Percentiles rank a stretch among this genome's conserved stretches.
Conservation (phyloP, 2,888 invertebrate species). For the Gerosis bhagava region DNA sequence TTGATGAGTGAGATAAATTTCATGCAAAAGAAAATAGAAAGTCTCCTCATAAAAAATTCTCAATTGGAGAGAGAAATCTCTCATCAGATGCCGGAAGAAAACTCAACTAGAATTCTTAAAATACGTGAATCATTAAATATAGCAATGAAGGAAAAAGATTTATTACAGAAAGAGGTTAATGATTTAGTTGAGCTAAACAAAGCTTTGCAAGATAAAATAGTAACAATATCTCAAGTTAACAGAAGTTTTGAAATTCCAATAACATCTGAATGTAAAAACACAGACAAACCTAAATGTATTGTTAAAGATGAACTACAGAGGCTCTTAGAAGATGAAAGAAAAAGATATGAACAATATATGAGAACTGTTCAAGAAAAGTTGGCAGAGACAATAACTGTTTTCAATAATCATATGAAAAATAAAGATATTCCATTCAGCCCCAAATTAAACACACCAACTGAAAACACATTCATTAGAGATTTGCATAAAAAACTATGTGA, state of each 20-base stretch:
- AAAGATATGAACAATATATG: constrained; percentile 68
- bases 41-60: constrained; percentile 59
- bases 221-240: constrained; percentile 48
- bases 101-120: constrained; percentile 40
- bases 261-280: constrained; percentile 26
- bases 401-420: constrained; percentile 59
- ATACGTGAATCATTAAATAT: constrained; percentile 50
- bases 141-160: constrained; percentile 62
- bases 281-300: constrained; percentile 48
- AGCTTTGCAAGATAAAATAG: constrained; percentile 71
- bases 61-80: constrained; percentile 83
- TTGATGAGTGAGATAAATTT: constrained; percentile 83
- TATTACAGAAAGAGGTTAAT: constrained; percentile 69
- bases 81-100: constrained; percentile 42
- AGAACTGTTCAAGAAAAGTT: constrained; percentile 59
- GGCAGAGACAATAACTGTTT: constrained; percentile 59
- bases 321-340: constrained; percentile 66
- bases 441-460: constrained; percentile 38
- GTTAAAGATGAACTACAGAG: constrained; percentile 63
- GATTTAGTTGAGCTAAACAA: constrained; percentile 72
- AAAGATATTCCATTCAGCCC: constrained; percentile 42
- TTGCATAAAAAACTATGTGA: constrained; percentile 71
- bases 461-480: constrained; percentile 60
- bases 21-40: constrained; percentile 81
- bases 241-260: constrained; percentile 41